phyloP scores from a whole-genome alignment of 2,888 invertebrate species.

The Caenorhabditis sp. region DNA sequence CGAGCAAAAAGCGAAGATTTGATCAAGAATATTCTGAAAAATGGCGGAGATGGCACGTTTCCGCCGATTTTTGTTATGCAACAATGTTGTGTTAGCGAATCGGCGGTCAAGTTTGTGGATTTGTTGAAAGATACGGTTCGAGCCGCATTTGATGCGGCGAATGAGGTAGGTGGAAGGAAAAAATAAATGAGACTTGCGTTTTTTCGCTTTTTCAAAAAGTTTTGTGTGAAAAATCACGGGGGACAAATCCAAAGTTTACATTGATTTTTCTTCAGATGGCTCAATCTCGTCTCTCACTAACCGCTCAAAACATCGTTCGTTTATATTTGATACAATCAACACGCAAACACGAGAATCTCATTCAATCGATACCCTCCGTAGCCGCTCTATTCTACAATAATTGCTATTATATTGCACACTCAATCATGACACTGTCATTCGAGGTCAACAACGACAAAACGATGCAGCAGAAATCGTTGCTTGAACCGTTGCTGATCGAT shows the following conservation, averaged over 20 bases:
- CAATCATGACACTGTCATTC: slow-evolving; percentile 51
- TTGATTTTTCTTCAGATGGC: too few species aligned
- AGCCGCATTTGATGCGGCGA: slow-evolving; percentile 44
- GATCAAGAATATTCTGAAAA: background rate
- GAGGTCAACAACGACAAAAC: slow-evolving; percentile 30
- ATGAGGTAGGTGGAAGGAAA: slow-evolving; percentile 30
- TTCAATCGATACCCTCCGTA: slow-evolving; percentile 62
- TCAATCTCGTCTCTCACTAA: slow-evolving; percentile 45
- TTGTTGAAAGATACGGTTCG: slow-evolving; percentile 52
- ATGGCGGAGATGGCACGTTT: slow-evolving; percentile 19
- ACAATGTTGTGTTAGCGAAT: slow-evolving; percentile 42
- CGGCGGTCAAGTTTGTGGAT: slow-evolving; percentile 52
- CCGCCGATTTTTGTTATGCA: slow-evolving; percentile 30
- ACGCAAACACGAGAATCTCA: slow-evolving; percentile 54
- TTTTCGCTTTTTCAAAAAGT: too few species aligned
- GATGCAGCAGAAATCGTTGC: slow-evolving; percentile 30
- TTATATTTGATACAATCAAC: slow-evolving; percentile 59
- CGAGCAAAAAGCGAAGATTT: background rate
- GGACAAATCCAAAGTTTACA: too few species aligned
- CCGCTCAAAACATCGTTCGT: slow-evolving; percentile 61
- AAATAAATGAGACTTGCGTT: too few species aligned
- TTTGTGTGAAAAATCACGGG: too few species aligned
- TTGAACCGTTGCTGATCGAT: slow-evolving; percentile 46
- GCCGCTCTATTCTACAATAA: slow-evolving; percentile 67
- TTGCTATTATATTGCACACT: slow-evolving; percentile 64